Evolutionary conservation across 2,888 invertebrate genomes (phyloP).

Genomic region (Latrodectus hesperus): DNA sequence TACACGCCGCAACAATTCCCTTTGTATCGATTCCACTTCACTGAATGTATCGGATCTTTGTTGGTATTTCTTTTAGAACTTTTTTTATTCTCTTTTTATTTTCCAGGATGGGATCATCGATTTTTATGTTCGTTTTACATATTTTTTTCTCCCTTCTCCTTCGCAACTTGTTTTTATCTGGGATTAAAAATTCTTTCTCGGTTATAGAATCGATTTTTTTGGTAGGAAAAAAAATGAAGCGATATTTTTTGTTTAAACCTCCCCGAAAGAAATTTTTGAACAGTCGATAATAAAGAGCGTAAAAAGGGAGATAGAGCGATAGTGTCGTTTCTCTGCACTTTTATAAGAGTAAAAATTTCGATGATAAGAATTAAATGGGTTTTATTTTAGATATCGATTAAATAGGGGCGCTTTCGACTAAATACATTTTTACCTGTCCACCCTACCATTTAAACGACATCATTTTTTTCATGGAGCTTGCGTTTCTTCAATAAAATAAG

Average conservation of each 20-base stretch:
- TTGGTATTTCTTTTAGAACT: conserved; percentile 39
- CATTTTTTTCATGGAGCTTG: neutral
- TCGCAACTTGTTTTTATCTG: conserved; percentile 66
- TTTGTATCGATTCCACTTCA: conserved; percentile 68
- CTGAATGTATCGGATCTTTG: conserved; percentile 67
- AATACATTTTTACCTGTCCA: conserved; percentile 29
- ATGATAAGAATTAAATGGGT: conserved; percentile 69
- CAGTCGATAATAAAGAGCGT: conserved; percentile 67
- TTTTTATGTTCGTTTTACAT: conserved; percentile 68
- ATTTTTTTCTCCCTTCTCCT: conserved; percentile 45
- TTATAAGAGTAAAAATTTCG: conserved; percentile 68
- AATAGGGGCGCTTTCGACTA: conserved; percentile 42
- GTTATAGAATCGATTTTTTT: conserved; percentile 66
- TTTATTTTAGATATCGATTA: conserved; percentile 68
- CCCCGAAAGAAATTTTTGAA: conserved; percentile 58
- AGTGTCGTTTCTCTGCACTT: conserved; percentile 60
- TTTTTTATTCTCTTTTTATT: conserved; percentile 49
- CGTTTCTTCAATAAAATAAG: neutral
- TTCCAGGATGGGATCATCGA: conserved; percentile 58
- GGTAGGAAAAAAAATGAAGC: conserved; percentile 28
- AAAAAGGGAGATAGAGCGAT: conserved; percentile 59
- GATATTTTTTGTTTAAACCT: conserved; percentile 44
- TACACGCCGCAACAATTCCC: conserved; percentile 64
- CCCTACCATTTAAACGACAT: neutral
- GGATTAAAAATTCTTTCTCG: conserved; percentile 68